phyloP scores from a whole-genome alignment of 2,113 vertebrate species.

The Anser brachyrhynchus region DNA sequence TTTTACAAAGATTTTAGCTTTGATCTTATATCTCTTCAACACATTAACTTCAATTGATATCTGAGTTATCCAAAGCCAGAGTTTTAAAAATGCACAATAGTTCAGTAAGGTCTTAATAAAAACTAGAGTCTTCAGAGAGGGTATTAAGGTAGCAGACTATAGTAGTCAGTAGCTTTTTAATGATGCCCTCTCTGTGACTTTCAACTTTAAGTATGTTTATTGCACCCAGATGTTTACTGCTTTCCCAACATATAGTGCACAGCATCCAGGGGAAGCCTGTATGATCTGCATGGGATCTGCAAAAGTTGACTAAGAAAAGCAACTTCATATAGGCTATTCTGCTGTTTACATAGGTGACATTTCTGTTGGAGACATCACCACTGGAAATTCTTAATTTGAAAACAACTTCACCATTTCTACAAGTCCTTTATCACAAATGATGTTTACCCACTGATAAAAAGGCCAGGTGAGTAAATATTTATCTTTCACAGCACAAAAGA shows the following conservation, averaged over 20 bases:
- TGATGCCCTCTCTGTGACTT: neutral
- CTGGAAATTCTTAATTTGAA: neutral
- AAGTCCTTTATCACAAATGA: neutral
- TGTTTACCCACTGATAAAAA: neutral
- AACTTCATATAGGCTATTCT: neutral
- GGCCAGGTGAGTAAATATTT: neutral
- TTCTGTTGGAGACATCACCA: neutral
- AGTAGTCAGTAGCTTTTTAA: neutral
- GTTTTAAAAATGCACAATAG: neutral
- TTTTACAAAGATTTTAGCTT: neutral
- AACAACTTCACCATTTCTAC: neutral
- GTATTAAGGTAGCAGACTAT: neutral
- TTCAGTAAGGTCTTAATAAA: neutral
- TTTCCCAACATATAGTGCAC: neutral
- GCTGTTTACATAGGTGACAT: neutral
- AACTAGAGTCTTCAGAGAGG: neutral
- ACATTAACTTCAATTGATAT: neutral
- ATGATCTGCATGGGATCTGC: neutral
- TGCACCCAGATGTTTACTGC: neutral
- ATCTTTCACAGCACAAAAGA: neutral
- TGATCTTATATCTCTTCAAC: neutral
- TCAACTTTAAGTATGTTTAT: neutral
- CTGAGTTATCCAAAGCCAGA: neutral
- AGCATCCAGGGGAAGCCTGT: neutral
- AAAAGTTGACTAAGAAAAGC: neutral